phyloP scores from a whole-genome alignment of 2,797 vertebrate genomes.

The Eulemur mongoz region DNA sequence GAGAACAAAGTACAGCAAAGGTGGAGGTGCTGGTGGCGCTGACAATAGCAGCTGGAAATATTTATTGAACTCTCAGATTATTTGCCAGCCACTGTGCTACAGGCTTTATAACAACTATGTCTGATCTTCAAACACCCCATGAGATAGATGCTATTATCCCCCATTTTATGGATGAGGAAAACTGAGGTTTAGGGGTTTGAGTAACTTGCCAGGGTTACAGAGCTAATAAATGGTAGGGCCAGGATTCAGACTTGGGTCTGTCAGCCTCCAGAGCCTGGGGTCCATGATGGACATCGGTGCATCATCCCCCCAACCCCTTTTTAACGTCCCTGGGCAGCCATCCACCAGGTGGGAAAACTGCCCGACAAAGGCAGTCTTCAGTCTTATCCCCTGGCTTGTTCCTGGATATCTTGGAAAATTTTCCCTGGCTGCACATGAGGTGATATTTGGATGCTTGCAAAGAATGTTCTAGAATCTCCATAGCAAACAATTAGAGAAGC shows the following conservation, averaged over 20 bases:
- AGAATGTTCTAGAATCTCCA: not conserved
- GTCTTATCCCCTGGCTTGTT: fast-evolving
- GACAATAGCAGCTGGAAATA: not conserved
- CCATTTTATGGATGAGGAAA: not conserved
- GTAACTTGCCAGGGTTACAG: not conserved
- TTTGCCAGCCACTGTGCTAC: not conserved
- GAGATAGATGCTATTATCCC: not conserved
- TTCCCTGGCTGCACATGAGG: not conserved
- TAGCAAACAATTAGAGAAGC: not conserved
- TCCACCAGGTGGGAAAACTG: not conserved
- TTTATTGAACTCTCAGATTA: not conserved
- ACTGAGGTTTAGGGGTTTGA: not conserved
- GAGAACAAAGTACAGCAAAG: not conserved
- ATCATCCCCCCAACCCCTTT: not conserved
- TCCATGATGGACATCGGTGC: not conserved
- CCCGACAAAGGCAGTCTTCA: not conserved
- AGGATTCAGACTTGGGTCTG: not conserved
- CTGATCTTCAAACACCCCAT: not conserved
- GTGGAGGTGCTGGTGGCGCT: no score
- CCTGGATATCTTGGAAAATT: not conserved
- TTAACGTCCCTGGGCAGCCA: not conserved
- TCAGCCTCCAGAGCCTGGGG: not conserved
- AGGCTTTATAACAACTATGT: not conserved
- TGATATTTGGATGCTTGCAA: not conserved
- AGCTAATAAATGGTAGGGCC: not conserved